A percentile compares a stretch with the other conserved stretches of the same genome.
Evolutionary conservation across 2,888 invertebrate genomes (phyloP).

Genomic region (Folsomia manolachei): DNA sequence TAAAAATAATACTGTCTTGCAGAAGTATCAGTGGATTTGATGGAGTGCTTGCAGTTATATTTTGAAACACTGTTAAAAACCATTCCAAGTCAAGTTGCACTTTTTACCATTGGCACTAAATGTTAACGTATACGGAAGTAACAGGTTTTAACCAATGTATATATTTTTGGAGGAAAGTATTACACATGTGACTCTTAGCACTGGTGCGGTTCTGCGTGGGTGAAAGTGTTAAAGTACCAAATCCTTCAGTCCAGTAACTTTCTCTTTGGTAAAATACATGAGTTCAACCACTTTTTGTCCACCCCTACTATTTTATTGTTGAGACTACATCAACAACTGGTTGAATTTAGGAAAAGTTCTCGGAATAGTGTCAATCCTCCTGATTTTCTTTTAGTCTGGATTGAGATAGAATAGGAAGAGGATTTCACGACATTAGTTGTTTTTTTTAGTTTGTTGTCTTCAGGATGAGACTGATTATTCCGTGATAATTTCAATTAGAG

Average conservation of each 20-base stretch:
- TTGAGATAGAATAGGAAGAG: background rate
- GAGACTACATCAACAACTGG: background rate
- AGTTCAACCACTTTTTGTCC: background rate
- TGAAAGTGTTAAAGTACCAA: background rate
- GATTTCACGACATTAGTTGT: too few relatives aligned
- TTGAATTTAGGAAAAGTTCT: too few relatives aligned
- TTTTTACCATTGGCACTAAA: too few relatives aligned
- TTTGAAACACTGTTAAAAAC: too few relatives aligned
- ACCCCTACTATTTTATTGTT: background rate
- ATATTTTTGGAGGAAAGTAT: background rate
- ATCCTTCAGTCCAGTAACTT: background rate
- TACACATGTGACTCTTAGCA: background rate
- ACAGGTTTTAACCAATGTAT: too few relatives aligned
- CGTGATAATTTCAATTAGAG: slow-evolving; percentile 15
- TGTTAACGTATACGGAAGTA: too few relatives aligned
- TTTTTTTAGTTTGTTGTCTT: too few relatives aligned
- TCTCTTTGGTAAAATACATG: background rate
- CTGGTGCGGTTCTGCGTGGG: too few relatives aligned
- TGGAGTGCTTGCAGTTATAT: too few relatives aligned
- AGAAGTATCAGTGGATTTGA: too few relatives aligned
- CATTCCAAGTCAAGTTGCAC: too few relatives aligned
- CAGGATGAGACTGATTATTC: background rate
- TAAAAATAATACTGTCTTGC: background rate
- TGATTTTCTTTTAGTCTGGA: background rate
- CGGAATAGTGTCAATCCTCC: too few relatives aligned